Conservation (phyloP, 2,888 invertebrate genomes). For the Tholera decimalis region DNA sequence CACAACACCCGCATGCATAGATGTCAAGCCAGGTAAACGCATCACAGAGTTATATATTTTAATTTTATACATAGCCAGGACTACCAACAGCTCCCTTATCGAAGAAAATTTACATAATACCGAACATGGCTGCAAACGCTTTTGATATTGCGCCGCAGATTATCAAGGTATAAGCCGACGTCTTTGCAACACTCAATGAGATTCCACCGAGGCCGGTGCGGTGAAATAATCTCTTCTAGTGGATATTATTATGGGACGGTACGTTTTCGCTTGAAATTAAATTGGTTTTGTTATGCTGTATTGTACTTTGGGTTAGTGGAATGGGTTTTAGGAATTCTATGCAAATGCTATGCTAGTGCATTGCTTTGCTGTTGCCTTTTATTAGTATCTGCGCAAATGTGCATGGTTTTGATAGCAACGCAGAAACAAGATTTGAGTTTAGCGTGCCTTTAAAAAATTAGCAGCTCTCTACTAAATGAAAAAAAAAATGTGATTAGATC, state of each 20-base stretch:
- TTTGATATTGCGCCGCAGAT: constrained; percentile 84
- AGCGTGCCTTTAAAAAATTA: too few species aligned
- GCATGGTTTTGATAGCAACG: neutral
- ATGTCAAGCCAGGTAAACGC: constrained; percentile 61
- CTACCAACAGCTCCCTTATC: constrained; percentile 77
- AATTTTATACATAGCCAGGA: constrained; percentile 75
- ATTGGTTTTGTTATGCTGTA: constrained; percentile 44
- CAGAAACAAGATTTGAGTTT: neutral
- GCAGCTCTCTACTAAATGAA: too few species aligned
- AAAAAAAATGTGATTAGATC: too few species aligned
- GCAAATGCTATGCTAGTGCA: constrained; percentile 3
- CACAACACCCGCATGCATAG: constrained; percentile 44
- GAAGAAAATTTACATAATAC: constrained; percentile 83
- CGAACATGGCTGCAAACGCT: constrained; percentile 76
- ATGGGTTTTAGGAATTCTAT: constrained; percentile 22
- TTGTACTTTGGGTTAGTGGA: constrained; percentile 21
- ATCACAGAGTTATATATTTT: constrained; percentile 75
- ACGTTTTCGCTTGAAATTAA: constrained; percentile 56
- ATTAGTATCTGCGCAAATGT: neutral
- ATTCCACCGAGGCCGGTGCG: constrained; percentile 66
- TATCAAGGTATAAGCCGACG: constrained; percentile 78
- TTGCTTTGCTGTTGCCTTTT: neutral
- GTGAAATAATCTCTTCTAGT: constrained; percentile 64
- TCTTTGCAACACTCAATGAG: constrained; percentile 77
- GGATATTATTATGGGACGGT: constrained; percentile 61